Conservation (phyloP, 2,888 invertebrate genomes). For the Keiferia lycopersicella region DNA sequence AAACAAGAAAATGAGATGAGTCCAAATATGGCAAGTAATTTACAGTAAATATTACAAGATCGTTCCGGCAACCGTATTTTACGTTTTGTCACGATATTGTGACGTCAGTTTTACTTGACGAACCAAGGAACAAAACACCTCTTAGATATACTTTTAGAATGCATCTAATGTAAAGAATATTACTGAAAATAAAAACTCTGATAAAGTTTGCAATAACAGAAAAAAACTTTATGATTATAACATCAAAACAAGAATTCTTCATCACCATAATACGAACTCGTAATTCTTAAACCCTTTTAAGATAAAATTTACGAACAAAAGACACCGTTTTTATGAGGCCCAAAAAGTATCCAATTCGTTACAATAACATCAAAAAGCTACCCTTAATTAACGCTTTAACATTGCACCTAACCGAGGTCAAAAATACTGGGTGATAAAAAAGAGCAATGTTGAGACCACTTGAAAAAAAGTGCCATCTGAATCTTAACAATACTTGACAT, state of each 20-base stretch:
- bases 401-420: slow-evolving; percentile 43
- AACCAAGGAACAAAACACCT: background rate
- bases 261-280: slow-evolving; percentile 11
- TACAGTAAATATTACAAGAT: slow-evolving; percentile 23
- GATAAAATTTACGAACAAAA: slow-evolving; percentile 18
- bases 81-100: background rate
- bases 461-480: too few species aligned
- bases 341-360: slow-evolving; percentile 22
- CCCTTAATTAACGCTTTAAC: slow-evolving; percentile 61
- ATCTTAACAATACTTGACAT: too few species aligned
- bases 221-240: background rate
- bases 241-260: background rate
- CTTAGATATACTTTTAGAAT: too few species aligned
- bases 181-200: background rate
- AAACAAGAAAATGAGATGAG: slow-evolving; percentile 23
- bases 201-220: background rate
- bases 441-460: background rate
- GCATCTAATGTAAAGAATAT: too few species aligned
- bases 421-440: background rate
- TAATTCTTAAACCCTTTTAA: slow-evolving; percentile 14
- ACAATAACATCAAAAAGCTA: slow-evolving; percentile 38
- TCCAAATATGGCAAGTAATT: slow-evolving; percentile 25
- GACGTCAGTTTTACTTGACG: background rate
- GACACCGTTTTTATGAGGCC: slow-evolving; percentile 10
- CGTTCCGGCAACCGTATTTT: background rate